These are phyloP conservation scores for Bombus haemorrhoidalis DNA, from an alignment of 1,140 invertebrate genomes.

Conservation along the genomic window DNA sequence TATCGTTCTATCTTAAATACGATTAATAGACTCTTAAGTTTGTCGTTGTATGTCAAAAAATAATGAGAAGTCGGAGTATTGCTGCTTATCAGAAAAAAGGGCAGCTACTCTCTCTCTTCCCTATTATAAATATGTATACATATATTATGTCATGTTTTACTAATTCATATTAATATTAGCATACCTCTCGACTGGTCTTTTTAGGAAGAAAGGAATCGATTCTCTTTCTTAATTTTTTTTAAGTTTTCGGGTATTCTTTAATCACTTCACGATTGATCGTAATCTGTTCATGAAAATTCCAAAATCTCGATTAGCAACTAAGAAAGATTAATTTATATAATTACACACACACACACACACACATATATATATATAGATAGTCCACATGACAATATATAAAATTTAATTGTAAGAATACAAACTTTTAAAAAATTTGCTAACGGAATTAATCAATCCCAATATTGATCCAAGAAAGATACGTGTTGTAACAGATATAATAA, in stretches of 20 bases:
- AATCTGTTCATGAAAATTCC: not conserved
- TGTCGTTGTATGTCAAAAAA: not conserved
- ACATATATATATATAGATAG: too few species aligned
- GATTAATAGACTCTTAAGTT: too few species aligned
- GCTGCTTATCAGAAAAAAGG: not conserved
- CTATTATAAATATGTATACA: not conserved
- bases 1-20: not conserved
- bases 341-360: too few species aligned
- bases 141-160: too few species aligned
- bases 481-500: not conserved
- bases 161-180: too few species aligned
- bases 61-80: not conserved
- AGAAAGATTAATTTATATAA: not conserved
- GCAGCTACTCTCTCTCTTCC: not conserved
- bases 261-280: not conserved
- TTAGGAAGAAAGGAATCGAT: too few species aligned
- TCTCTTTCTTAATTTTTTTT: too few species aligned
- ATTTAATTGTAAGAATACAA: too few species aligned
- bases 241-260: too few species aligned
- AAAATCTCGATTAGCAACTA: not conserved
- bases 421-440: not conserved
- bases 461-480: not conserved
- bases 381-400: too few species aligned
- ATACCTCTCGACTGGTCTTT: too few species aligned
- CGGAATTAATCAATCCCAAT: not conserved